These are phyloP conservation scores for Dasypogon diadema DNA, from an alignment of 2,888 invertebrate genomes.

Conservation along the genomic window DNA sequence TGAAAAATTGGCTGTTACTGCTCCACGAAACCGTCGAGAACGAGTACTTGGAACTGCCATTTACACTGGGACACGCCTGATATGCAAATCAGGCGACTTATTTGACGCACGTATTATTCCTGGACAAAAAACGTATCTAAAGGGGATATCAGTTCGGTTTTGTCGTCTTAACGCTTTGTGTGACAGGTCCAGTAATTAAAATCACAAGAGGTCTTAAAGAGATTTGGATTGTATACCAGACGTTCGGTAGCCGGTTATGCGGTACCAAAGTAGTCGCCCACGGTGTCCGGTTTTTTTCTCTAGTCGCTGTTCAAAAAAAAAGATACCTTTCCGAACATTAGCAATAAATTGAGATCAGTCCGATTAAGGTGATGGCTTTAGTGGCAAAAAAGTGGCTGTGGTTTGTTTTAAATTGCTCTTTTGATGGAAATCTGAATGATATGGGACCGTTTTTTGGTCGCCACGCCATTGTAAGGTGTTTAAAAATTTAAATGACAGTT, in stretches of 20 bases:
- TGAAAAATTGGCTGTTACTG: not conserved
- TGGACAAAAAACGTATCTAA: conserved; percentile 25
- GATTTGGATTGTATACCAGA: conserved; percentile 22
- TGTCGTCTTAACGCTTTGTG: conserved; percentile 36
- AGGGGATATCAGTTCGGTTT: conserved; percentile 25
- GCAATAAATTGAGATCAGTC: conserved; percentile 43
- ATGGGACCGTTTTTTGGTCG: conserved; percentile 15
- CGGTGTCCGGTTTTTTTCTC: not conserved
- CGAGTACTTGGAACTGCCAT: not conserved
- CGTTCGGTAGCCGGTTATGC: conserved; percentile 11
- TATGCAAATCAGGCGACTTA: conserved; percentile 16
- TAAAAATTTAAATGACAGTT: conserved; percentile 38
- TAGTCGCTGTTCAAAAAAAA: not conserved
- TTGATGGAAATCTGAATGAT: conserved; percentile 35
- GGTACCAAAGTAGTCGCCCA: conserved; percentile 11
- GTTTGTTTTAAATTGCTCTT: conserved; percentile 47
- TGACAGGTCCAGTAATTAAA: conserved; percentile 42
- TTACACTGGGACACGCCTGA: not conserved
- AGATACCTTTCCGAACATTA: conserved; percentile 13
- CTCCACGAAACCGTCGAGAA: not conserved
- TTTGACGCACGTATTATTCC: conserved; percentile 4
- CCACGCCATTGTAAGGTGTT: conserved; percentile 17
- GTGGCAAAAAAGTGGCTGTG: conserved; percentile 35
- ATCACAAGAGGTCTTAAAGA: conserved; percentile 41
- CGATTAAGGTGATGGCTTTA: conserved; percentile 35